Base-by-base conservation (phyloP, 2,797 vertebrate species). In the Acipenser ruthenus region DNA sequence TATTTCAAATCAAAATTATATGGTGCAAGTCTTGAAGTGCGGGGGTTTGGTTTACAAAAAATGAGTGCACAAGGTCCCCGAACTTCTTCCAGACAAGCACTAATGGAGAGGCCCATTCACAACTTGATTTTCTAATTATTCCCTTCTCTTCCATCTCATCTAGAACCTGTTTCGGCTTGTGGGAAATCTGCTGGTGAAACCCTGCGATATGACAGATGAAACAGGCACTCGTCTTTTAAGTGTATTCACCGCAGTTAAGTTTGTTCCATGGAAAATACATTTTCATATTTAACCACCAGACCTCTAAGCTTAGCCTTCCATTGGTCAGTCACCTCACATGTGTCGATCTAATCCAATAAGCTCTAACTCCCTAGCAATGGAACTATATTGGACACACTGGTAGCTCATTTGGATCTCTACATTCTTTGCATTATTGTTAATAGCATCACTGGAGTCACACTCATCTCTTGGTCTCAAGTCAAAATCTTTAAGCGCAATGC, bases 201-300 rank as follows among this genome's bases (percentile, higher is more conserved):
- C 1, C 49, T 5, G 4, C 59, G 10, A 13, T 71, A 67, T 6
- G 63, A 62, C 2, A 69, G 59, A 6, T n/a, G 2, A 49, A 65
- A 74, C 12, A 7, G 74, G 13, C 0, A 66, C 8, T 51, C 69
- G 15, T 75, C 73, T 11, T 11, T 23, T 1, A 78, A 63, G 1
- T 64, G 15, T 18, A 74, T 78, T 74, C 59, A 2, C 69, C 78
- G 65, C 72, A 76, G n/a, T 80, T 67, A 4, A 73, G 7, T 4
- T 65, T 70, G 37, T 71, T 68, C 8, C 13, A 72, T 0, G 74
- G 74, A 7, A 78, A 80, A 11, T 18, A 74, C 9, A 10, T 74
- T 52, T 4, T 47, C 1, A 6, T 66, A 70, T 1, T 12, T 37
- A 6, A 56, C 13, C 7, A 64, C 6, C 2, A 70, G 51, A 11